These are phyloP conservation scores for Parnassius orleans DNA, from an alignment of 2,888 invertebrate genomes.

Conservation along the genomic window DNA sequence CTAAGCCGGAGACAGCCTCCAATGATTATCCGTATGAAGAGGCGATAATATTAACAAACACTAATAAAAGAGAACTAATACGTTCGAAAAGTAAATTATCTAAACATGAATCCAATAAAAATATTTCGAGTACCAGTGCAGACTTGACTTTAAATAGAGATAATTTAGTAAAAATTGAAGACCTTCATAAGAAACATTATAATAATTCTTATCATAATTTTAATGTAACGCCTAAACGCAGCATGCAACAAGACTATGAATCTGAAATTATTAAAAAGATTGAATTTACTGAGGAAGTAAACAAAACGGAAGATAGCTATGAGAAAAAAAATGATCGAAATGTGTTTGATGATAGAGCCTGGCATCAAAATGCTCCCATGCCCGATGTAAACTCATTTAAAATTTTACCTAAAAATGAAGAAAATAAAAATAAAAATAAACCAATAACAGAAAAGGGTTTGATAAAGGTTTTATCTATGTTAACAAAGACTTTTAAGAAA, in stretches of 20 bases:
- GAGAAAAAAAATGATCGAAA: constrained; percentile 42
- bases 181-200: constrained; percentile 17
- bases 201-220: constrained; percentile 16
- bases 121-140: constrained; percentile 5
- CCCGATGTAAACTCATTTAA: constrained; percentile 47
- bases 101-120: constrained; percentile 22
- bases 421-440: constrained; percentile 40
- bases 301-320: constrained; percentile 37
- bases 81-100: constrained; percentile 17
- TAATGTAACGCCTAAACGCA: constrained; percentile 44
- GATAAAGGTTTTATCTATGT: constrained; percentile 62
- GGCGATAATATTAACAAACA: constrained; percentile 45
- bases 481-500: constrained; percentile 68
- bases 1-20: constrained; percentile 45
- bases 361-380: constrained; percentile 49
- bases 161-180: constrained; percentile 19
- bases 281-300: constrained; percentile 44
- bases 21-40: constrained; percentile 64
- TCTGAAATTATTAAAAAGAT: constrained; percentile 44
- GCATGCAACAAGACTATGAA: constrained; percentile 50
- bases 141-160: constrained; percentile 13
- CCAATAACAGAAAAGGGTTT: constrained; percentile 60
- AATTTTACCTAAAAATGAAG: constrained; percentile 46
- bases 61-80: constrained; percentile 34
- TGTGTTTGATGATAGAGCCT: constrained; percentile 47